A percentile compares a stretch with the other conserved stretches of the same genome.
Evolutionary conservation across 2,888 invertebrate genomes (phyloP).

Genomic region (Cerceris ruficornis): DNA sequence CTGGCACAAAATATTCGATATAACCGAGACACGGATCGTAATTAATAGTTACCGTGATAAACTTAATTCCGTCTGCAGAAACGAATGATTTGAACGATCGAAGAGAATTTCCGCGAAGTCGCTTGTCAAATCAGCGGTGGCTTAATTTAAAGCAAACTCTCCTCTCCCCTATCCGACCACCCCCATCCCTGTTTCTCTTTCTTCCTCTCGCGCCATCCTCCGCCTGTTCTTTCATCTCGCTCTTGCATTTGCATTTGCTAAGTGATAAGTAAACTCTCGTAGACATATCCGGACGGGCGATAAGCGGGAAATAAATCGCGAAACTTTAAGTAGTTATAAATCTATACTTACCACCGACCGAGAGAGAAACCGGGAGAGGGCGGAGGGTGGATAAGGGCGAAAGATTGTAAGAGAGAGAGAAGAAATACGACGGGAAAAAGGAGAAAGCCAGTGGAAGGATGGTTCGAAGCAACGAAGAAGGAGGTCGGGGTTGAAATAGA

Average conservation of each 20-base stretch:
- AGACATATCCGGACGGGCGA: conserved; percentile 79
- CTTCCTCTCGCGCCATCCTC: conserved; percentile 30
- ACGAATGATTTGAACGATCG: conserved; percentile 4
- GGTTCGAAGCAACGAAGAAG: conserved; percentile 44
- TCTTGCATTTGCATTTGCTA: conserved; percentile 79
- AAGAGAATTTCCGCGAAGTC: conserved; percentile 19
- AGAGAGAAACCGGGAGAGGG: conserved; percentile 30
- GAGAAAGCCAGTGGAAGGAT: conserved; percentile 6
- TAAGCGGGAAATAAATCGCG: conserved; percentile 82
- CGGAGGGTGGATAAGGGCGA: conserved; percentile 21
- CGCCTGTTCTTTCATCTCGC: conserved; percentile 29
- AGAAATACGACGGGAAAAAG: background rate
- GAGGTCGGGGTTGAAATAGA: conserved; percentile 43
- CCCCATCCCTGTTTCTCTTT: conserved; percentile 34
- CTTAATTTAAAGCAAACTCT: conserved; percentile 58
- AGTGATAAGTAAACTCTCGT: conserved; percentile 81
- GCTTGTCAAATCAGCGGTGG: conserved; percentile 46
- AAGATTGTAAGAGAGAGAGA: conserved; percentile 36
- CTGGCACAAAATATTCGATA: too few relatives aligned
- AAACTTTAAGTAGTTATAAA: conserved; percentile 82
- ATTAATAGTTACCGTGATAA: background rate
- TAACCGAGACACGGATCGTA: too few relatives aligned
- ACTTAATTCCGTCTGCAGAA: background rate
- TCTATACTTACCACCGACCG: conserved; percentile 77
- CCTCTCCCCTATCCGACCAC: conserved; percentile 25